These are phyloP conservation scores for Diachasma alloeum DNA, from an alignment of 1,140 invertebrate genomes.

Conservation along the genomic window DNA sequence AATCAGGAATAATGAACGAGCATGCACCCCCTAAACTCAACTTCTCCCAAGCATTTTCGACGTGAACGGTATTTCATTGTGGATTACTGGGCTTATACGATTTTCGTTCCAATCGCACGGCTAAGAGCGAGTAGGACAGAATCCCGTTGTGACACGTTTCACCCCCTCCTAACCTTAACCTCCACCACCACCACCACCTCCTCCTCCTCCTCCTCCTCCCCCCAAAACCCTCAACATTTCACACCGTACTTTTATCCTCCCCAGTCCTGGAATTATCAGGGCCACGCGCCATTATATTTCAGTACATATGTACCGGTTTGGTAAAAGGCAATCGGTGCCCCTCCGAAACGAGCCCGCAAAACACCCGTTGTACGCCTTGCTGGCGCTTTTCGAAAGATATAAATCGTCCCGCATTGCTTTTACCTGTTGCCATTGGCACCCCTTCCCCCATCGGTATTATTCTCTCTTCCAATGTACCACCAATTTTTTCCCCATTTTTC, in stretches of 20 bases:
- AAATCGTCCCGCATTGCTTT: conserved; percentile 23
- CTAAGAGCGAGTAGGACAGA: neutral
- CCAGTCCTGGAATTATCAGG: neutral
- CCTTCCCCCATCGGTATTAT: neutral
- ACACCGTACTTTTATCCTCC: neutral
- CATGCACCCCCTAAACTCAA: conserved; percentile 40
- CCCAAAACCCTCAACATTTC: neutral
- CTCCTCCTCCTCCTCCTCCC: too few species aligned
- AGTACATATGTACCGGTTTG: conserved; percentile 14
- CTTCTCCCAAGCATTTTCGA: conserved; percentile 49
- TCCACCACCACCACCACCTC: too few species aligned
- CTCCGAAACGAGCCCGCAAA: conserved; percentile 33
- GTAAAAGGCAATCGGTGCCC: conserved; percentile 31
- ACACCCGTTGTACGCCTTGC: conserved; percentile 28
- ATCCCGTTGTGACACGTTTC: neutral
- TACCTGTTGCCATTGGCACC: conserved; percentile 24
- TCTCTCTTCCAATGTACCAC: neutral
- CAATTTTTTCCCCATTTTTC: conserved; percentile 5
- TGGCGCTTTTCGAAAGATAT: conserved; percentile 5
- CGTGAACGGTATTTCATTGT: conserved; percentile 52
- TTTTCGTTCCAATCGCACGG: conserved; percentile 49
- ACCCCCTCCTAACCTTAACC: neutral
- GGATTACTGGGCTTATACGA: conserved; percentile 53
- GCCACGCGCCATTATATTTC: conserved; percentile 3
- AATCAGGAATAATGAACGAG: conserved; percentile 57